These are phyloP conservation scores for Microtus montanus DNA, from an alignment of 2,113 vertebrate species.

Conservation along the genomic window DNA sequence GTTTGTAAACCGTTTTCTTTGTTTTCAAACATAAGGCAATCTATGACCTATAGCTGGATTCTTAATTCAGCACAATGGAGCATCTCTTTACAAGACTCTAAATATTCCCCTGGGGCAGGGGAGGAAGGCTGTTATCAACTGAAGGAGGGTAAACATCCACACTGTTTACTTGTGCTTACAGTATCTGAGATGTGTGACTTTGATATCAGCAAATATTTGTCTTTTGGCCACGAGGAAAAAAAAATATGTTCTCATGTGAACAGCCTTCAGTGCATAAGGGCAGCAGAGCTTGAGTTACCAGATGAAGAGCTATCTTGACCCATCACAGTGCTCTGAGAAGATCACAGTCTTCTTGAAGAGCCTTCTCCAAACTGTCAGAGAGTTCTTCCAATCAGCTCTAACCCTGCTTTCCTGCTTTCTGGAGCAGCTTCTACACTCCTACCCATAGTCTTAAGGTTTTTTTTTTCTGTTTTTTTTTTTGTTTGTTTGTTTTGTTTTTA, in stretches of 20 bases:
- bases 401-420: conserved; percentile 48
- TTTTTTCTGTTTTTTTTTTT: background rate
- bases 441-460: background rate
- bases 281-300: background rate
- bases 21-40: background rate
- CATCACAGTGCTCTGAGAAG: background rate
- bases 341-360: background rate
- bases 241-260: conserved; percentile 20
- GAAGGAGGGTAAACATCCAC: conserved; percentile 51
- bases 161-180: conserved; percentile 43
- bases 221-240: background rate
- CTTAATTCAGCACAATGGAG: background rate
- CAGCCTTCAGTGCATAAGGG: background rate
- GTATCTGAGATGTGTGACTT: background rate
- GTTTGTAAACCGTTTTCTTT: conserved; percentile 10
- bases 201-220: conserved; percentile 19
- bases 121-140: conserved; percentile 28
- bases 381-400: background rate
- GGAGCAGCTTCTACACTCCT: background rate
- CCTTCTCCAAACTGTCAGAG: background rate
- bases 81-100: background rate
- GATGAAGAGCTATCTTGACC: background rate
- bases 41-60: background rate
- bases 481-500: background rate
- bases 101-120: background rate